Conservation (phyloP, 2,113 vertebrate genomes). For the Eulemur rufifrons region DNA sequence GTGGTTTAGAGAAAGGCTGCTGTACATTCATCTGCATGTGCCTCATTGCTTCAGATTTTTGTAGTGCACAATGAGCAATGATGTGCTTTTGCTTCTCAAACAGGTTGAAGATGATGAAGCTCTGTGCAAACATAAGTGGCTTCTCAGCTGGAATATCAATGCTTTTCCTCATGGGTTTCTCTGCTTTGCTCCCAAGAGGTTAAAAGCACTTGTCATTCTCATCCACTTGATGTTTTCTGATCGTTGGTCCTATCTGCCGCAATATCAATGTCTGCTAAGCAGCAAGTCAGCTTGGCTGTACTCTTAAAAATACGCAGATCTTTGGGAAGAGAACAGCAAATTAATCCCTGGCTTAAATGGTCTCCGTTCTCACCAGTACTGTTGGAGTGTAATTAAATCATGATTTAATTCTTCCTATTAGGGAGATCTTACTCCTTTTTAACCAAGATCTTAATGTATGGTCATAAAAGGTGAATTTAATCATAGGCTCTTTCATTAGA, state of each 20-base stretch:
- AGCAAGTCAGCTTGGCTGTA: background rate
- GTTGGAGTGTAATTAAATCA: slow-evolving; percentile 21
- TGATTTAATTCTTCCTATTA: background rate
- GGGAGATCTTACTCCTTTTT: background rate
- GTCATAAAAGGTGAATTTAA: slow-evolving; percentile 41
- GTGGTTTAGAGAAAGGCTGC: background rate
- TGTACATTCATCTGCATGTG: background rate
- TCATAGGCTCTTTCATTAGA: background rate
- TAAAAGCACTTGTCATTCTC: background rate
- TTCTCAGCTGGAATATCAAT: background rate
- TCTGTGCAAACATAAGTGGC: background rate
- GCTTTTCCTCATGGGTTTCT: background rate
- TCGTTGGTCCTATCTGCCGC: background rate
- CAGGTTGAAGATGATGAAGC: background rate
- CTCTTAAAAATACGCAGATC: background rate
- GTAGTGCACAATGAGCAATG: background rate
- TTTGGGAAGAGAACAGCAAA: background rate
- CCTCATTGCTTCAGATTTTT: background rate
- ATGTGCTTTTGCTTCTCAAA: background rate
- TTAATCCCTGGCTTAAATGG: background rate
- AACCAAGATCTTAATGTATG: slow-evolving; percentile 20
- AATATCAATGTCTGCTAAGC: background rate
- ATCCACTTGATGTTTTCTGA: background rate
- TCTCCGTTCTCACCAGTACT: background rate
- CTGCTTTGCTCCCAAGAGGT: background rate